Conservation (phyloP, 2,888 invertebrate species). For the Agyllia agylla region DNA sequence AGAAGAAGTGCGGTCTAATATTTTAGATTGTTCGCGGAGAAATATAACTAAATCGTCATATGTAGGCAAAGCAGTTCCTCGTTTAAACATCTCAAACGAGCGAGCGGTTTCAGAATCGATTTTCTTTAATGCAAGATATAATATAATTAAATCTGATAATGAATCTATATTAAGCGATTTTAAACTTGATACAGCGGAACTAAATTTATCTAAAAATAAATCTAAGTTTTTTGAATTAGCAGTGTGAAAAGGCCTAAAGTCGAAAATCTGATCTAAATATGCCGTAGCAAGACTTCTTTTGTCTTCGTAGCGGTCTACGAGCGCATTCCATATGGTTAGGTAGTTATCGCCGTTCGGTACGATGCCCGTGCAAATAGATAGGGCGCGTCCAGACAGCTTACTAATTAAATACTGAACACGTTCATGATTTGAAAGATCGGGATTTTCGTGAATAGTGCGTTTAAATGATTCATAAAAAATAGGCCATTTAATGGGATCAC, state of each 20-base stretch:
- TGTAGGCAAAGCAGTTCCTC: not conserved
- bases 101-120: not conserved
- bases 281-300: constrained; percentile 19
- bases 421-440: constrained; percentile 27
- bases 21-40: not conserved
- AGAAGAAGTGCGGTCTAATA: not conserved
- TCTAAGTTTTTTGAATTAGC: not conserved
- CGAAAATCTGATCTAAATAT: constrained; percentile 36
- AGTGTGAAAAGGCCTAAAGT: constrained; percentile 6
- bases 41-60: not conserved
- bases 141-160: not conserved
- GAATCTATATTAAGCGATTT: not conserved
- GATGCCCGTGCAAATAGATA: constrained; percentile 22
- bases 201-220: not conserved
- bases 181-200: not conserved
- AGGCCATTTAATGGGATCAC: not conserved
- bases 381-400: constrained; percentile 17
- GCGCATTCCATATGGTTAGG: constrained; percentile 17
- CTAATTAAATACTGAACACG: constrained; percentile 34
- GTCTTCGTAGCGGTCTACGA: constrained; percentile 41
- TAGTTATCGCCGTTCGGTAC: constrained; percentile 36
- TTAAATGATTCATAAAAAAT: not conserved
- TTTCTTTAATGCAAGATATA: not conserved
- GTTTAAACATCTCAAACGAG: not conserved
- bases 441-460: constrained; percentile 16